Conservation (phyloP, 2,113 vertebrate genomes). For the Gymnogyps californianus region DNA sequence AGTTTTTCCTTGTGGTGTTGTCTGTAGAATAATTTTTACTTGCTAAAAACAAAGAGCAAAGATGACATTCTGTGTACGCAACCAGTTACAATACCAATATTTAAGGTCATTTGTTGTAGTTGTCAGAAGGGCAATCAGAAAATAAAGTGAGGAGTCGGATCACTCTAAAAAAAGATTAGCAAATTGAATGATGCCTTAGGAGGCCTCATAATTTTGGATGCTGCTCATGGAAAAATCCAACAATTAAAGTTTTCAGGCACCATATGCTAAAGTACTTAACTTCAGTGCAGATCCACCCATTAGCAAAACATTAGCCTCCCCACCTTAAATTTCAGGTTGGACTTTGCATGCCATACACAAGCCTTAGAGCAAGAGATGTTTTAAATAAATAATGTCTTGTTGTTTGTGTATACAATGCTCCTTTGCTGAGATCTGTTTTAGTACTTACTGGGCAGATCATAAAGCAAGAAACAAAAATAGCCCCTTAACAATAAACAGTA, state of each 20-base stretch:
- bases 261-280: background rate
- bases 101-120: background rate
- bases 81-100: background rate
- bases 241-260: background rate
- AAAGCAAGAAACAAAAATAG: slow-evolving; percentile 1
- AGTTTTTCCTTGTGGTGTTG: background rate
- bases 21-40: background rate
- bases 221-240: background rate
- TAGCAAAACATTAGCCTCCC: background rate
- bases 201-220: background rate
- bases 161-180: background rate
- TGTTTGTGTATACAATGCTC: slow-evolving; percentile 37
- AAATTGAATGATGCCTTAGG: background rate
- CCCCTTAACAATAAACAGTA: slow-evolving; percentile 25
- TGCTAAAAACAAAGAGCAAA: background rate
- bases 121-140: background rate
- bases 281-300: background rate
- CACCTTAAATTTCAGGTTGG: slow-evolving; percentile 23
- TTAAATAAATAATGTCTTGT: slow-evolving; percentile 57
- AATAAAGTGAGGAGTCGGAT: background rate
- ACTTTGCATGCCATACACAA: slow-evolving; percentile 33
- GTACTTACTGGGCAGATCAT: background rate
- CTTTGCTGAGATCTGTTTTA: background rate
- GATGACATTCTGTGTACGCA: background rate
- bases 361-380: slow-evolving; percentile 23